Base-by-base conservation (phyloP, 2,113 vertebrate species). In the Planiliza haematocheilus region DNA sequence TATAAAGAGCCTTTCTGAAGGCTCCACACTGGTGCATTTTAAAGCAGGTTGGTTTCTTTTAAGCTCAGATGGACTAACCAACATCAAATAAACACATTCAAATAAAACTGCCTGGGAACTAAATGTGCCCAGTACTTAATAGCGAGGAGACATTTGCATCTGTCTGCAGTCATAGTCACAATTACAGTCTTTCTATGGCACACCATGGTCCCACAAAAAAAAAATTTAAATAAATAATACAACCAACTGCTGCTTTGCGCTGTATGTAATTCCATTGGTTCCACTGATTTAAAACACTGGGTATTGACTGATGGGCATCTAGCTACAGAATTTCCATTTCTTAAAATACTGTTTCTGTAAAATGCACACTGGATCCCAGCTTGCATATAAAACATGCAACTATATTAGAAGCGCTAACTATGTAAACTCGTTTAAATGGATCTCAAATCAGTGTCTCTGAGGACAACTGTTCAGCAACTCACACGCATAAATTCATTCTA, bases 31-130 rank as follows among this genome's bases (percentile, higher is more conserved):
- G 0, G 20, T 58, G 24, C 10, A 36, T 53, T 66, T 72, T 39
- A 52, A 63, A 71, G 39, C n/a, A 30, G 3, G 36, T 30, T 37
- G 5, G 10, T 70, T 14, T 16, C 24, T 62, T 56, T 48, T 4
- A 34, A 56, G 57, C 52, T 48, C 4, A 73, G 56, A 55, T 43
- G 56, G 7, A 73, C 39, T 58, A 34, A 66, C 73, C 39, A 61
- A 38, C 10, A 48, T 45, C n/a, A 70, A 67, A 64, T 30, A 17
- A 48, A 67, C 18, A 64, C 14, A 17, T 57, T 51, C 38, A 52
- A 58, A 50, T 50, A 30, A 62, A 61, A 30, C 14, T 20, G 12
- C 16, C 43, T 34, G 11, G 36, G 3, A 61, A 73, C 58, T 63
- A 30, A 60, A 30, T 30, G 2, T 21, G 24, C 21, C 41, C 9